Percentiles rank a stretch among this genome's conserved stretches.
These are phyloP conservation scores for Isotomurus palustris DNA, from an alignment of 2,888 invertebrate genomes.

Conservation along the genomic window DNA sequence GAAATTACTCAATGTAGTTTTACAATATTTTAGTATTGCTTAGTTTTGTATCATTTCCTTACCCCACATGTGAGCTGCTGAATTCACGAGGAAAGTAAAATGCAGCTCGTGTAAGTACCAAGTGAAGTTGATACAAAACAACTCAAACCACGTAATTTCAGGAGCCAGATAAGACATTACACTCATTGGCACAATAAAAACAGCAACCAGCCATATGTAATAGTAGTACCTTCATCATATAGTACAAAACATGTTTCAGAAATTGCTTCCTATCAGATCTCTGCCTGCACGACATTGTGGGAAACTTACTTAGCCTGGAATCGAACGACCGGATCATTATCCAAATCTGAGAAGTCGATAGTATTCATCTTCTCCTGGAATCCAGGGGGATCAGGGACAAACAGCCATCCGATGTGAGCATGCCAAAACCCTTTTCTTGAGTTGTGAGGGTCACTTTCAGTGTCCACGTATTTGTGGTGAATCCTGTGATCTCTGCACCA, in stretches of 20 bases:
- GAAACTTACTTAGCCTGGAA: slow-evolving; percentile 81
- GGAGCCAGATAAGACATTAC: background rate
- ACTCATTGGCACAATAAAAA: background rate
- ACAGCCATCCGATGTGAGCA: slow-evolving; percentile 90
- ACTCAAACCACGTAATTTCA: background rate
- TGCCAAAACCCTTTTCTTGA: slow-evolving; percentile 91
- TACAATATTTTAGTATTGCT: too few species aligned
- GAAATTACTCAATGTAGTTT: too few species aligned
- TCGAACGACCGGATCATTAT: slow-evolving; percentile 69
- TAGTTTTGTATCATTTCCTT: too few species aligned
- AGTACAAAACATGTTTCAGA: too few species aligned
- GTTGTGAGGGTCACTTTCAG: slow-evolving; percentile 89
- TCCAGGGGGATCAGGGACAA: slow-evolving; percentile 83
- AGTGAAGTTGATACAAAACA: background rate
- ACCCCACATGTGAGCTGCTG: too few species aligned
- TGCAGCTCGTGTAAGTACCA: background rate
- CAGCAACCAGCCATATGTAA: background rate
- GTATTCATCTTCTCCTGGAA: slow-evolving; percentile 78
- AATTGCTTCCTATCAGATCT: too few species aligned
- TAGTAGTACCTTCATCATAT: background rate
- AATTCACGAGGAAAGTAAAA: too few species aligned
- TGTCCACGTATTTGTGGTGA: slow-evolving; percentile 88
- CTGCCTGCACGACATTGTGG: too few species aligned
- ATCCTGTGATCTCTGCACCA: slow-evolving; percentile 49
- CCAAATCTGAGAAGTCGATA: slow-evolving; percentile 77